Conservation (phyloP, 2,113 vertebrate species). For the Hypomesus transpacificus region DNA sequence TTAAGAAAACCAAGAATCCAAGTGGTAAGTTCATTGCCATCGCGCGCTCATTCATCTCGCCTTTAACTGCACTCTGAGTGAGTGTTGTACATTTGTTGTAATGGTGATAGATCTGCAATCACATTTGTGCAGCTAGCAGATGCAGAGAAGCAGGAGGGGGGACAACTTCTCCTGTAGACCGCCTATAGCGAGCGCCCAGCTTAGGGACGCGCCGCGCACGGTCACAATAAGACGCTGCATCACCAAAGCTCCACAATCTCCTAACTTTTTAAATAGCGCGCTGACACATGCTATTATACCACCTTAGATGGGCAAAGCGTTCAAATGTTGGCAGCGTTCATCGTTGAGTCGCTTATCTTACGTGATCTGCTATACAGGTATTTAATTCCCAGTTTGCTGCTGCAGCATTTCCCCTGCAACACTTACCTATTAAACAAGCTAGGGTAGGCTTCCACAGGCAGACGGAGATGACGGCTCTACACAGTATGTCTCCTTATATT, state of each 20-base stretch:
- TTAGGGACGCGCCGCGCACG: slow-evolving; percentile 44
- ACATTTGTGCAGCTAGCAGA: slow-evolving; percentile 77
- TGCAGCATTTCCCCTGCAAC: slow-evolving; percentile 62
- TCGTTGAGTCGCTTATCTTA: slow-evolving; percentile 18
- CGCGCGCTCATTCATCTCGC: slow-evolving; percentile 51
- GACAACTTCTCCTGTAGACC: slow-evolving; percentile 67
- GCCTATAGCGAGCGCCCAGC: slow-evolving; percentile 47
- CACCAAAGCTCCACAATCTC: slow-evolving; percentile 56
- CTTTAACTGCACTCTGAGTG: slow-evolving; percentile 65
- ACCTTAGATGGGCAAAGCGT: slow-evolving; percentile 7
- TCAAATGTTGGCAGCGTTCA: slow-evolving; percentile 20
- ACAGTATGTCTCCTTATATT: slow-evolving; percentile 48
- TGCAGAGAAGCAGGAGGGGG: slow-evolving; percentile 52
- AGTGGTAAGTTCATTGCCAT: slow-evolving; percentile 88
- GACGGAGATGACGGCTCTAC: slow-evolving; percentile 46
- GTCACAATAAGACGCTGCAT: slow-evolving; percentile 44
- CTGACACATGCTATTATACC: slow-evolving; percentile 18
- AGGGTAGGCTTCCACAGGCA: slow-evolving; percentile 40
- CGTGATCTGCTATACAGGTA: slow-evolving; percentile 45
- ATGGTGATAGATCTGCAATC: slow-evolving; percentile 78
- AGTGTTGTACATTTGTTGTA: slow-evolving; percentile 74
- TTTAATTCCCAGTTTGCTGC: slow-evolving; percentile 65
- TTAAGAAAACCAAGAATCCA: slow-evolving; percentile 99
- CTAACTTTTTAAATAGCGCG: slow-evolving; percentile 63
- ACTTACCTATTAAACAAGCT: slow-evolving; percentile 61